Evolutionary conservation across 2,888 invertebrate genomes (phyloP).

Genomic region (Calameuta pallipes): DNA sequence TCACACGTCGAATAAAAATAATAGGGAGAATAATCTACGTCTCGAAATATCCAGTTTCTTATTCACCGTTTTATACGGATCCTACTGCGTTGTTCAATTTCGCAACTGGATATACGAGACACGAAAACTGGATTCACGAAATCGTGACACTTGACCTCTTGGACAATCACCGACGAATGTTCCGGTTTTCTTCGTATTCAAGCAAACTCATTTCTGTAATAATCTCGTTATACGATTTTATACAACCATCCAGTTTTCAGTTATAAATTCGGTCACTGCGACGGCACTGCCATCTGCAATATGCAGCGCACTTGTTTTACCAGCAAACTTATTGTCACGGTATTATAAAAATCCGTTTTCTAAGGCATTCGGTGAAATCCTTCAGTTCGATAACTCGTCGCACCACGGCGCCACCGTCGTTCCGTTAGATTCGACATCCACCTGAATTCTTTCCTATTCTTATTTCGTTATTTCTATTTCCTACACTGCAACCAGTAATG

Average conservation of each 20-base stretch:
- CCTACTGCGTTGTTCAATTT: neutral
- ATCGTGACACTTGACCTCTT: neutral
- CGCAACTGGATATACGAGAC: neutral
- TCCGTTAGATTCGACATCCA: neutral
- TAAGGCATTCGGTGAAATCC: neutral
- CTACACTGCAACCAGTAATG: neutral
- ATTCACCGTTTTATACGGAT: neutral
- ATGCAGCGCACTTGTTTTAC: neutral
- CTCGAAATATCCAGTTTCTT: neutral
- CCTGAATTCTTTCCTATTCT: neutral
- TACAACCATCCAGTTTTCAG: neutral
- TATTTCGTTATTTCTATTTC: neutral
- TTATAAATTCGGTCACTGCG: neutral
- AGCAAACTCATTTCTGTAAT: neutral
- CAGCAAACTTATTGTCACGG: no score
- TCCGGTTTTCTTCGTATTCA: neutral
- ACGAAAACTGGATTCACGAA: neutral
- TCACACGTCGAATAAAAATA: neutral
- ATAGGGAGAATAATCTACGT: neutral
- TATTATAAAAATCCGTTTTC: neutral
- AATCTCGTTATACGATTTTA: neutral
- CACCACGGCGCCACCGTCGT: neutral
- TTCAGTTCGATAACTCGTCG: neutral
- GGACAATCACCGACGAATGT: neutral
- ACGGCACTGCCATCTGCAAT: neutral